A percentile compares a stretch with the other conserved stretches of the same genome.
These are phyloP conservation scores for Nymphalis polychloros DNA, from an alignment of 2,888 invertebrate genomes.

Conservation along the genomic window DNA sequence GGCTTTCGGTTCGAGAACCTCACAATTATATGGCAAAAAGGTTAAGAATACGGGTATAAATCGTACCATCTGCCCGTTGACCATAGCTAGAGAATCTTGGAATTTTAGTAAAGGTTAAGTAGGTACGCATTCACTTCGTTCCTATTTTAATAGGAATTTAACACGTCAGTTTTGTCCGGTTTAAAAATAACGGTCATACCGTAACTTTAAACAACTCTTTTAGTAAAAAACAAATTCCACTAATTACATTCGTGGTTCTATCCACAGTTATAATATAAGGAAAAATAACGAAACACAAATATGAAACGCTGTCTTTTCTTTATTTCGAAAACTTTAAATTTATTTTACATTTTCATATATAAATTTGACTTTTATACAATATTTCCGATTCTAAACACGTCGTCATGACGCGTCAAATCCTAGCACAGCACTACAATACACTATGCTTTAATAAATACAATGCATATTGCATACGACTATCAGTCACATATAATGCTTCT, in stretches of 20 bases:
- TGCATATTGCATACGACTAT: background rate
- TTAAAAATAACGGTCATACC: too few species aligned
- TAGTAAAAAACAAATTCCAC: too few species aligned
- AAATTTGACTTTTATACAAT: slow-evolving; percentile 41
- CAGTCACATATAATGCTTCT: background rate
- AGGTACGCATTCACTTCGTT: background rate
- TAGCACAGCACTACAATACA: slow-evolving; percentile 23
- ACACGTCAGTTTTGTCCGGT: too few species aligned
- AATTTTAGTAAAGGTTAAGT: slow-evolving; percentile 17
- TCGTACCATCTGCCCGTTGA: slow-evolving; percentile 18
- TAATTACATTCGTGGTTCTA: background rate
- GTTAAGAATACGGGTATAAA: slow-evolving; percentile 13
- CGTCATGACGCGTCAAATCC: slow-evolving; percentile 14
- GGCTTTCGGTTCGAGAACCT: slow-evolving; percentile 31
- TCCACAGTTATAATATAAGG: background rate
- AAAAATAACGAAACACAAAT: slow-evolving; percentile 28
- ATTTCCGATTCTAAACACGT: slow-evolving; percentile 15
- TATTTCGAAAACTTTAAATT: slow-evolving; percentile 51
- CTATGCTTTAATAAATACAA: background rate
- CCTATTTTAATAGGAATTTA: background rate
- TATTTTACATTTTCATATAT: slow-evolving; percentile 43
- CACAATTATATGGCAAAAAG: slow-evolving; percentile 19
- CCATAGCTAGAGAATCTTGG: slow-evolving; percentile 16
- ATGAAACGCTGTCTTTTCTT: slow-evolving; percentile 21
- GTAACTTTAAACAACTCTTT: too few species aligned